phyloP scores from a whole-genome alignment of 2,113 vertebrate genomes.

The Chaenocephalus aceratus region DNA sequence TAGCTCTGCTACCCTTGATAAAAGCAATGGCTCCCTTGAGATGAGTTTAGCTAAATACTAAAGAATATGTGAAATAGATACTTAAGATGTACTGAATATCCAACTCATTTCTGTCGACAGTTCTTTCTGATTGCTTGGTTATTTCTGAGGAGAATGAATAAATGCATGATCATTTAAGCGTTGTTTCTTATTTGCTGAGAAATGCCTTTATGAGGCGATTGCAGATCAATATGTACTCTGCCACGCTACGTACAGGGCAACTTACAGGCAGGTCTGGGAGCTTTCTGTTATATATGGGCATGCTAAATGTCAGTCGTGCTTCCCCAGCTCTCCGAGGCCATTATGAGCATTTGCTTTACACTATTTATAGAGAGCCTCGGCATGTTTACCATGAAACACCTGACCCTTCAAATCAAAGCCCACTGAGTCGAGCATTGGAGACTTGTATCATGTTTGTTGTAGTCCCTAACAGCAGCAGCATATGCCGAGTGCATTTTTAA shows the following conservation, averaged over 20 bases:
- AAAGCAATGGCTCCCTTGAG: neutral
- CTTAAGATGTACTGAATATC: constrained; percentile 8
- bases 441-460: constrained; percentile 39
- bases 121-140: too few relatives aligned
- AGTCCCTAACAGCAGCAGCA: constrained; percentile 14
- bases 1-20: neutral
- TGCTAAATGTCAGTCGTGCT: constrained; percentile 75
- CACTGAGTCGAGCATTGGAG: constrained; percentile 41
- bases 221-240: constrained; percentile 70
- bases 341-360: constrained; percentile 59
- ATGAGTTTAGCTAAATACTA: constrained; percentile 1
- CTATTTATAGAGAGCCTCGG: constrained; percentile 73
- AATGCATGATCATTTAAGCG: constrained; percentile 64
- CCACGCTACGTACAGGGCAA: constrained; percentile 47
- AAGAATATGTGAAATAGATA: constrained; percentile 29
- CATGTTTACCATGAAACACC: constrained; percentile 79
- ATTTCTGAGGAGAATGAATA: constrained; percentile 58
- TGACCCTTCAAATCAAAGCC: constrained; percentile 66
- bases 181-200: constrained; percentile 67
- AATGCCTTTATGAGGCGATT: constrained; percentile 65
- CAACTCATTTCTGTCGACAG: neutral
- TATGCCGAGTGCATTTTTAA: constrained; percentile 8
- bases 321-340: constrained; percentile 66
- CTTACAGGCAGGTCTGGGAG: constrained; percentile 56
- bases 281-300: constrained; percentile 69